These are phyloP conservation scores for Druon quercuslanigerum DNA, from an alignment of 1,140 invertebrate species.

Conservation along the genomic window DNA sequence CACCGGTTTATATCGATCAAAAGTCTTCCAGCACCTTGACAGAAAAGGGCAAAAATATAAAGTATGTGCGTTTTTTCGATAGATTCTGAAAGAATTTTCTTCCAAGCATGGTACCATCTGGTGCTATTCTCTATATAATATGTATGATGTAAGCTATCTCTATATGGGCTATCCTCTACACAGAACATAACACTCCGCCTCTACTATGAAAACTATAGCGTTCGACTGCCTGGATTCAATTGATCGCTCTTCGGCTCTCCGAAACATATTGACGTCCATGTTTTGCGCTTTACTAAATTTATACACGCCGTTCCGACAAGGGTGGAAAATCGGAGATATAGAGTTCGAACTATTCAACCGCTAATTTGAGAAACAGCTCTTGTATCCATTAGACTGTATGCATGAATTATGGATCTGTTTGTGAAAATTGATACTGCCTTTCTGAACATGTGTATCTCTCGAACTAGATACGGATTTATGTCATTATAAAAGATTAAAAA, in stretches of 20 bases:
- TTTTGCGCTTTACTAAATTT: slow-evolving; percentile 17
- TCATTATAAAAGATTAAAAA: neutral
- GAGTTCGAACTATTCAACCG: slow-evolving; percentile 2
- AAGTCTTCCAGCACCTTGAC: too few relatives aligned
- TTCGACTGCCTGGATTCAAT: slow-evolving; percentile 23
- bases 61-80: too few relatives aligned
- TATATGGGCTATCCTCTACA: too few relatives aligned
- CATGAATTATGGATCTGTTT: slow-evolving; percentile 24
- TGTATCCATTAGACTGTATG: slow-evolving; percentile 15
- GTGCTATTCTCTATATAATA: too few relatives aligned
- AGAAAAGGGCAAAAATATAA: too few relatives aligned
- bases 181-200: too few relatives aligned
- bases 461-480: neutral
- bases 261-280: slow-evolving; percentile 24
- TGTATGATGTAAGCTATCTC: too few relatives aligned
- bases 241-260: slow-evolving; percentile 25
- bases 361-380: slow-evolving; percentile 28
- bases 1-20: too few relatives aligned
- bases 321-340: slow-evolving; percentile 16
- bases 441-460: neutral
- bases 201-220: slow-evolving; percentile 4
- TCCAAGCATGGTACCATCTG: too few relatives aligned
- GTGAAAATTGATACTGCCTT: slow-evolving; percentile 10
- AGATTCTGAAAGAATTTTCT: too few relatives aligned
- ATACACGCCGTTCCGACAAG: slow-evolving; percentile 8